These are phyloP conservation scores for Drosophila nigricruria DNA, from an alignment of 2,888 invertebrate genomes.

Conservation along the genomic window DNA sequence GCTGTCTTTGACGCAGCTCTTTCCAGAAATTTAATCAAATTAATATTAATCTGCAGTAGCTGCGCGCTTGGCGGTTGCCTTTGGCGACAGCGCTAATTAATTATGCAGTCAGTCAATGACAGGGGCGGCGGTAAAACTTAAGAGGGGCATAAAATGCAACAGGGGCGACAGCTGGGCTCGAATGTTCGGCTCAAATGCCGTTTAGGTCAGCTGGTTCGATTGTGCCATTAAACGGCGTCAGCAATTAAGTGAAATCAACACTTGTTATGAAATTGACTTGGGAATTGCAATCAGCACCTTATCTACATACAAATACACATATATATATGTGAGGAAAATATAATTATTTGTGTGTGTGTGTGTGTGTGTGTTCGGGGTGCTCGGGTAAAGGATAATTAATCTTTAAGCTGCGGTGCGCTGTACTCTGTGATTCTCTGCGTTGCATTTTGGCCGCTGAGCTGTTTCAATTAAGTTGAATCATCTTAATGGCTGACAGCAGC, in stretches of 20 bases:
- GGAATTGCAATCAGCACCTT: slow-evolving; percentile 28
- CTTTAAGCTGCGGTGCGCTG: slow-evolving; percentile 47
- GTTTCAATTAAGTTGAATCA: slow-evolving; percentile 61
- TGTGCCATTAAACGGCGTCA: slow-evolving; percentile 60
- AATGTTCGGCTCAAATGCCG: too few relatives aligned
- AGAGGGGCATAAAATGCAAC: neutral
- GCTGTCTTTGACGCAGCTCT: neutral
- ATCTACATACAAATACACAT: neutral
- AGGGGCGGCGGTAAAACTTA: slow-evolving; percentile 17
- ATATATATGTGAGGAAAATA: neutral
- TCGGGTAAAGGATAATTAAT: slow-evolving; percentile 65
- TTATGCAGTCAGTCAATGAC: slow-evolving; percentile 51
- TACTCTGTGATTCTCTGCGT: neutral
- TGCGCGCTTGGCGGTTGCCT: slow-evolving; percentile 19
- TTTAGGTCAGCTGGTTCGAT: slow-evolving; percentile 36
- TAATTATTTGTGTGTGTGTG: slow-evolving; percentile 12
- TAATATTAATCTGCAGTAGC: slow-evolving; percentile 52
- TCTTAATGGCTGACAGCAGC: slow-evolving; percentile 2
- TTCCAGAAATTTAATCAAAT: slow-evolving; percentile 50
- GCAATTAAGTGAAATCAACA: slow-evolving; percentile 75
- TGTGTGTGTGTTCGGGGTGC: slow-evolving; percentile 9
- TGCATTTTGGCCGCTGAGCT: slow-evolving; percentile 22
- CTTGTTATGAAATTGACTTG: slow-evolving; percentile 56
- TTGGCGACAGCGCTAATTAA: slow-evolving; percentile 55
- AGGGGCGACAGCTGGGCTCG: slow-evolving; percentile 5